Conservation (phyloP, 2,797 vertebrate genomes). For the Intellagama lesueurii region DNA sequence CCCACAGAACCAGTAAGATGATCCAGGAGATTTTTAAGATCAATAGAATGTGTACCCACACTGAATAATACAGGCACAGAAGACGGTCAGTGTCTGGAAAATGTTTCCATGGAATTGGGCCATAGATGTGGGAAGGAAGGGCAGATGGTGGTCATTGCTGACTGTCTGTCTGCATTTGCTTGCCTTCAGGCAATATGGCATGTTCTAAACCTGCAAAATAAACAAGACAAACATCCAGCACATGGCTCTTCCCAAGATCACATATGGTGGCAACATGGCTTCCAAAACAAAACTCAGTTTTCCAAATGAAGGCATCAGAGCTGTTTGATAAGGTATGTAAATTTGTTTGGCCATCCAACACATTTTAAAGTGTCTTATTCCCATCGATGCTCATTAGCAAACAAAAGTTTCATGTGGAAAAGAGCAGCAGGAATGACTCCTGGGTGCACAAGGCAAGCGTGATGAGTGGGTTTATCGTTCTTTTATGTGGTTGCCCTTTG, state of each 20-base stretch:
- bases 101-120: slow-evolving; percentile 9
- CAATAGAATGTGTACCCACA: neutral
- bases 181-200: slow-evolving; percentile 1
- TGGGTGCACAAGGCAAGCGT: slow-evolving; percentile 50
- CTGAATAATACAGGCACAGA: neutral
- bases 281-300: slow-evolving; percentile 50
- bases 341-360: slow-evolving; percentile 63
- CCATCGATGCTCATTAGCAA: slow-evolving; percentile 69
- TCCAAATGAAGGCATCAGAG: slow-evolving; percentile 63
- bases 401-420: slow-evolving; percentile 54
- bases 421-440: slow-evolving; percentile 46
- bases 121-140: slow-evolving; percentile 24
- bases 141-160: slow-evolving; percentile 26
- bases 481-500: slow-evolving; percentile 61
- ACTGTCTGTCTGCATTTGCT: slow-evolving; percentile 1
- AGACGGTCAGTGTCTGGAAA: neutral
- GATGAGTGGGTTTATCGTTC: slow-evolving; percentile 49
- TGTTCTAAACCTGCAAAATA: slow-evolving; percentile 10
- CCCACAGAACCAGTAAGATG: neutral
- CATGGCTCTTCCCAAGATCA: neutral
- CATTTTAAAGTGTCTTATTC: slow-evolving; percentile 61
- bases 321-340: slow-evolving; percentile 60
- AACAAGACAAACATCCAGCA: neutral
- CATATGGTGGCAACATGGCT: slow-evolving; percentile 19
- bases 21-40: neutral